Conservation (phyloP, 2,888 invertebrate genomes). For the Apotomis betuletana region DNA sequence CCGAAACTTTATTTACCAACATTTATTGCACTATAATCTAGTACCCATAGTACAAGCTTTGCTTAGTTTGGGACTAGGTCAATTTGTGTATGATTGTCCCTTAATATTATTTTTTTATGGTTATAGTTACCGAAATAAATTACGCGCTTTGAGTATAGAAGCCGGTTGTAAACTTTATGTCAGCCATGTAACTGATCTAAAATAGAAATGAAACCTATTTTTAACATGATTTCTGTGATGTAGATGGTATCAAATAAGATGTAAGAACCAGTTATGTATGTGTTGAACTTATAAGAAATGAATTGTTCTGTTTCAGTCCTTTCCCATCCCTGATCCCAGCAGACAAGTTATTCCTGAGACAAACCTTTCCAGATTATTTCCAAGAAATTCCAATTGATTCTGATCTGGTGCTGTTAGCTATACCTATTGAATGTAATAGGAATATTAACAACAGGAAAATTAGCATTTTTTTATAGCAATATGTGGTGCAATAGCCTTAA, state of each 20-base stretch:
- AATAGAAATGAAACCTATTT: neutral
- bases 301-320: conserved; percentile 30
- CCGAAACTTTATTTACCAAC: neutral
- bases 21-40: too few species aligned
- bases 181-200: neutral
- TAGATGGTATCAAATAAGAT: neutral
- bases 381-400: neutral
- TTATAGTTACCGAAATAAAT: neutral
- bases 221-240: neutral
- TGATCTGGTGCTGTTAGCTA: neutral
- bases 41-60: too few species aligned
- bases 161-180: neutral
- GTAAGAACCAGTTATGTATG: neutral
- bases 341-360: conserved; percentile 1
- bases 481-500: neutral
- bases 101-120: too few species aligned
- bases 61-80: too few species aligned
- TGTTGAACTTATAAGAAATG: neutral
- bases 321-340: conserved; percentile 17
- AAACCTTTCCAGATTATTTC: conserved; percentile 1
- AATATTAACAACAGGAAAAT: neutral
- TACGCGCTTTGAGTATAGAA: neutral
- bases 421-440: neutral
- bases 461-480: neutral
- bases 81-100: too few species aligned